A percentile compares a stretch with the other conserved stretches of the same genome.
These are phyloP conservation scores for Cataglyphis hispanica DNA, from an alignment of 1,140 invertebrate species.

Conservation along the genomic window DNA sequence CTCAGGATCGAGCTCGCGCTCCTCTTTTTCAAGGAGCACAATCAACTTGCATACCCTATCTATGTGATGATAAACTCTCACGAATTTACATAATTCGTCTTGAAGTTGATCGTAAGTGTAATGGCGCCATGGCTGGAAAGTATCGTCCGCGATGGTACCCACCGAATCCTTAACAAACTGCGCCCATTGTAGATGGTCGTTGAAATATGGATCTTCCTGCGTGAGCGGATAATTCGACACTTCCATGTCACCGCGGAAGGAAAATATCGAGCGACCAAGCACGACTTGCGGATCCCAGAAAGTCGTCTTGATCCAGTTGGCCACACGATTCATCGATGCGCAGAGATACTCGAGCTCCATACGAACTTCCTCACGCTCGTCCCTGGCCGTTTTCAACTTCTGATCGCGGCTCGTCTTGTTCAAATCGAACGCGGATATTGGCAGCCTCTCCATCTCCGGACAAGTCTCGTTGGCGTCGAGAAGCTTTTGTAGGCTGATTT, in stretches of 20 bases:
- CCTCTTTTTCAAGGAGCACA: conserved; percentile 63
- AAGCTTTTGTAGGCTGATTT: conserved; percentile 68
- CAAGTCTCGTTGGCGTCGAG: conserved; percentile 80
- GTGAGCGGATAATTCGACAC: conserved; percentile 84
- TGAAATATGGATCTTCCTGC: conserved; percentile 34
- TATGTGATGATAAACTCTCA: conserved; percentile 50
- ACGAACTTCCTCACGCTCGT: conserved; percentile 81
- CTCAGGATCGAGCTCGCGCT: conserved; percentile 37
- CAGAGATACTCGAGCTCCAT: conserved; percentile 80
- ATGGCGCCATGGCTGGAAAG: conserved; percentile 68
- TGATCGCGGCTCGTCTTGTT: conserved; percentile 74
- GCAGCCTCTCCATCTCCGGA: conserved; percentile 75
- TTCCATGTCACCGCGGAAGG: conserved; percentile 80
- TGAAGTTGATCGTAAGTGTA: conserved; percentile 70
- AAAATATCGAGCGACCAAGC: conserved; percentile 83
- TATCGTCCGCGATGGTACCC: conserved; percentile 26
- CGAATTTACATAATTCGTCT: conserved; percentile 50
- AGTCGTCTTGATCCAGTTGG: conserved; percentile 82
- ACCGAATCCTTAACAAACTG: conserved; percentile 67
- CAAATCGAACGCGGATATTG: conserved; percentile 80
- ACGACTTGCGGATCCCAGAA: conserved; percentile 82
- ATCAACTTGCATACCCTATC: conserved; percentile 65
- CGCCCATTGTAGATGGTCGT: conserved; percentile 60
- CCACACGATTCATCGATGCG: conserved; percentile 79
- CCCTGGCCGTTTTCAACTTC: conserved; percentile 78